Evolutionary conservation across 2,797 vertebrate species (phyloP).

Genomic region (Sebastes goodei): DNA sequence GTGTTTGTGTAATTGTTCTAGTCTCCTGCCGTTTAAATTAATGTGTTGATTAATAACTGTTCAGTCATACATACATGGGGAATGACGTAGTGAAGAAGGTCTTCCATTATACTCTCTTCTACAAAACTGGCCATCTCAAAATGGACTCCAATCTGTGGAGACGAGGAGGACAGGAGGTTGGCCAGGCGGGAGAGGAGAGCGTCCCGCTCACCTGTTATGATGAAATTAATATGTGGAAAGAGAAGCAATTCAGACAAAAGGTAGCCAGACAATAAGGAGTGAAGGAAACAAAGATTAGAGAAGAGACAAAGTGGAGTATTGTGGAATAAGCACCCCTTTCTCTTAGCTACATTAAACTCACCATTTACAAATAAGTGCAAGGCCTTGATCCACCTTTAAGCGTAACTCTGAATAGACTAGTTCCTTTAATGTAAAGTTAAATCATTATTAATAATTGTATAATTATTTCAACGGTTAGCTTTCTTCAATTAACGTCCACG

Average conservation of each 20-base stretch:
- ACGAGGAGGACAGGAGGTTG: slow-evolving; percentile 74
- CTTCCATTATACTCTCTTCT: slow-evolving; percentile 84
- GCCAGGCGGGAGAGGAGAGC: slow-evolving; percentile 79
- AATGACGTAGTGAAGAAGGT: slow-evolving; percentile 81
- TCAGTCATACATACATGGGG: slow-evolving; percentile 73
- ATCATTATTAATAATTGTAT: neutral
- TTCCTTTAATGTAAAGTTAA: neutral
- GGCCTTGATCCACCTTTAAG: neutral
- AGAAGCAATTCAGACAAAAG: neutral
- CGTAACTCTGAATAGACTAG: neutral
- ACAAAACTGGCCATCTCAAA: slow-evolving; percentile 92
- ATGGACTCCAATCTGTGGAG: slow-evolving; percentile 80
- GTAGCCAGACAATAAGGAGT: neutral
- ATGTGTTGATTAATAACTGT: neutral
- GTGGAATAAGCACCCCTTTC: neutral
- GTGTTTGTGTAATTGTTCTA: neutral
- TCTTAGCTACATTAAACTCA: neutral
- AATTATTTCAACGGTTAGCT: neutral
- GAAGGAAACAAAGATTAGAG: neutral
- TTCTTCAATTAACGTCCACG: neutral
- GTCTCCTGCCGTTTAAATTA: neutral
- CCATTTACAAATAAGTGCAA: neutral
- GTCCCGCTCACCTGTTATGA: slow-evolving; percentile 78
- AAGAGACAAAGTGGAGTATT: neutral
- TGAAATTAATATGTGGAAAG: neutral